Evolutionary conservation across 2,797 vertebrate genomes (phyloP), one percentile per base, ranked within the genome.

Genomic region (Phoxinus dragarum): DNA sequence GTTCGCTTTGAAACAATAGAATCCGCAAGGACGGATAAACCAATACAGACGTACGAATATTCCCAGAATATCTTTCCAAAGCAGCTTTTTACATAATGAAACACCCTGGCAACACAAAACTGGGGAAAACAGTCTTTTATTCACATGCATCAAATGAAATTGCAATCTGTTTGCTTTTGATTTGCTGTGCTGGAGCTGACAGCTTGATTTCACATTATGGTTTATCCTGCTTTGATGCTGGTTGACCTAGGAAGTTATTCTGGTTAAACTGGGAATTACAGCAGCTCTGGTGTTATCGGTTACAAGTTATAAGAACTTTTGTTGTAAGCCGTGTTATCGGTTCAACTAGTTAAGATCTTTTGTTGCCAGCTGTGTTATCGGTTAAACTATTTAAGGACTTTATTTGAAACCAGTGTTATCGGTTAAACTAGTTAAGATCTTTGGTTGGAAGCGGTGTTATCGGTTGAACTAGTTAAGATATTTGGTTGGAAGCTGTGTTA

Each of bases 1-100:
- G 83, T 71, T 67, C 7, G 40, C 81, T 75, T 49, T 79, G 21
- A 87, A 85, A 84, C 84, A 84, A 83, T 36, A 74, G 54, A 78
- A 64, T 75, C 77, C 10, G 5, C 42, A 11, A 80, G 31, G 67
- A 77, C 14, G 10, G 7, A 84, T 47, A 64, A 71, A 47, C 40
- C 42, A 36, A 75, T 74, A 38, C 44, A 81, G 47, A 40, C 3
- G 21, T 3, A 36, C 7, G 17, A n/a, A 36, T 34, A 52, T 80
- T 69, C 64, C 49, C 69, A 36, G 80, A 81, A 76, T 36, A 76
- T 71, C 81, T 71, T 77, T 77, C 36, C 64, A 86, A 67, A 72
- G 61, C 36, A 27, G 68, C 68, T 73, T 82, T 82, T 73, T 44
- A 49, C 42, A 34, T 66, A 74, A 83, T 83, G 42, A 83, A 75